Percentiles rank a stretch among this genome's conserved stretches.
These are phyloP conservation scores for Anarsia innoxiella DNA, from an alignment of 2,888 invertebrate genomes.

Conservation along the genomic window DNA sequence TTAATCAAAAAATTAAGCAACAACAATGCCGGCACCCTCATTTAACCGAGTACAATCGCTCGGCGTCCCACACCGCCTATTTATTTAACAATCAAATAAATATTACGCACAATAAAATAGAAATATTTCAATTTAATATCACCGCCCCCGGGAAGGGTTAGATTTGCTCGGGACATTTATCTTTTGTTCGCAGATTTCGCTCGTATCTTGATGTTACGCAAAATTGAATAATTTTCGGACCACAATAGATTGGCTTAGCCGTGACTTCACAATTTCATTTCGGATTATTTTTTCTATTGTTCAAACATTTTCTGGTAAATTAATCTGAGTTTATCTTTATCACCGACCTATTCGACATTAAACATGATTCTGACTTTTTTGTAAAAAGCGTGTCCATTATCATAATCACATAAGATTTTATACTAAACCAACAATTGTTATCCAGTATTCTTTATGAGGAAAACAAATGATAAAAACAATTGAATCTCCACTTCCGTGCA, in stretches of 20 bases:
- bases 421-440: no score
- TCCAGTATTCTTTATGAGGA: no score
- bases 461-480: no score
- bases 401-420: no score
- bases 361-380: no score
- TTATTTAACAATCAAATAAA: slow-evolving; percentile 76
- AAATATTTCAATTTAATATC: slow-evolving; percentile 73
- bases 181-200: slow-evolving; percentile 54
- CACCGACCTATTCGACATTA: no score
- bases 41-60: slow-evolving; percentile 61
- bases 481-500: no score
- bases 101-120: slow-evolving; percentile 72
- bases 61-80: slow-evolving; percentile 68
- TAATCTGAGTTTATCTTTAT: slow-evolving; percentile 26
- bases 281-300: slow-evolving; percentile 26
- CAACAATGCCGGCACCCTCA: slow-evolving; percentile 62
- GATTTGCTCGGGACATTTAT: no score
- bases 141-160: slow-evolving; percentile 64
- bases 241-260: slow-evolving; percentile 36
- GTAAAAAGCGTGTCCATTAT: no score
- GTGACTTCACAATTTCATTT: slow-evolving; percentile 32
- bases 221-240: slow-evolving; percentile 61
- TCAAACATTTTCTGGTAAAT: slow-evolving; percentile 28
- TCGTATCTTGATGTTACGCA: slow-evolving; percentile 68
- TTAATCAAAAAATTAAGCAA: slow-evolving; percentile 75